These are phyloP conservation scores for Drosophila pruinosa DNA, from an alignment of 1,140 invertebrate genomes.

Conservation along the genomic window DNA sequence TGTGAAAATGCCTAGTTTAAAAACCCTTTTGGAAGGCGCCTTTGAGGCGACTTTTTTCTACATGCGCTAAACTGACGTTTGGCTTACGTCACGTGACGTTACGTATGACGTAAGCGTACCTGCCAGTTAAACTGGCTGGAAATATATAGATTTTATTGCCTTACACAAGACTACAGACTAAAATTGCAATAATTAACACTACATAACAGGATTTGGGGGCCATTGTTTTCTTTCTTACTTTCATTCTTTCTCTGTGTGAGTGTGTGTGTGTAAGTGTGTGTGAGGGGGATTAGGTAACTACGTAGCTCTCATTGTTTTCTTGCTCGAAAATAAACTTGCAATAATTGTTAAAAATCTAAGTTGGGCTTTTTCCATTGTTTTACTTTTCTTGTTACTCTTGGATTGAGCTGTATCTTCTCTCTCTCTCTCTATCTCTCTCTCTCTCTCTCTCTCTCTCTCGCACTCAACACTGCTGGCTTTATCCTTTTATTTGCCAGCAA, in stretches of 20 bases:
- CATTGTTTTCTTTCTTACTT: not conserved
- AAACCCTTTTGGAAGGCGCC: slow-evolving; percentile 37
- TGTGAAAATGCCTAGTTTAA: slow-evolving; percentile 50
- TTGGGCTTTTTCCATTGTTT: not conserved
- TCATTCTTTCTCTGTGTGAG: not conserved
- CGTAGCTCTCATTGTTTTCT: slow-evolving; percentile 67
- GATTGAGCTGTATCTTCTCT: not conserved
- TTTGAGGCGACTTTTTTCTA: slow-evolving; percentile 48
- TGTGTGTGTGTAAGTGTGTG: slow-evolving; percentile 5
- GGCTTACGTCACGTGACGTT: slow-evolving; percentile 24
- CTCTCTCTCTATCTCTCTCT: not conserved
- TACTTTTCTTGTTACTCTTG: not conserved
- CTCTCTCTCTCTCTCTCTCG: not conserved
- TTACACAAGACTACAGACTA: slow-evolving; percentile 63
- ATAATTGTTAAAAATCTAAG: slow-evolving; percentile 7
- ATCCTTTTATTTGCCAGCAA: slow-evolving; percentile 47
- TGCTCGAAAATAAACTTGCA: slow-evolving; percentile 20
- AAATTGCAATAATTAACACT: slow-evolving; percentile 69
- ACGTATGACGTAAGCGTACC: slow-evolving; percentile 29
- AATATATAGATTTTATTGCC: slow-evolving; percentile 50
- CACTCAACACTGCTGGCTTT: not conserved
- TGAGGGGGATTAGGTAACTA: slow-evolving; percentile 72
- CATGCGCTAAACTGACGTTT: slow-evolving; percentile 53
- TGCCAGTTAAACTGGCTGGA: slow-evolving; percentile 70
- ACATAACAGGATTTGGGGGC: slow-evolving; percentile 68